Evolutionary conservation across 1,140 invertebrate species (phyloP).

Genomic region (Saccostrea cuccullata): DNA sequence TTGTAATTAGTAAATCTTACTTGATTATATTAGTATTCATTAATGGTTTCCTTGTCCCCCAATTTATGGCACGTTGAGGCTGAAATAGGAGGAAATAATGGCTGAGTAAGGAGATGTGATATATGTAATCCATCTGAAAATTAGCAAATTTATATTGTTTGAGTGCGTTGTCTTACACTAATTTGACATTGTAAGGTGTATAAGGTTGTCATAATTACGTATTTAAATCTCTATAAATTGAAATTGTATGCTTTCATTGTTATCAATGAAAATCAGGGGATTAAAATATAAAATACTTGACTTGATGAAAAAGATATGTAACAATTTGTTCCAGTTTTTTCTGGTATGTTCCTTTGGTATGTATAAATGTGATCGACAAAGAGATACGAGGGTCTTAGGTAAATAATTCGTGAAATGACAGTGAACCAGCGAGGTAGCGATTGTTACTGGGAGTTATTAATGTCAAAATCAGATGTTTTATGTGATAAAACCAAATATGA

Average conservation of each 20-base stretch:
- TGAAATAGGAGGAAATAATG: constrained; percentile 2
- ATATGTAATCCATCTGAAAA: constrained; percentile 10
- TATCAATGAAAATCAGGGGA: neutral
- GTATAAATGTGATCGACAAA: neutral
- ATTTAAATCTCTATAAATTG: constrained; percentile 29
- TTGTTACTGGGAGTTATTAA: constrained; percentile 1
- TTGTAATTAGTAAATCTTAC: too few relatives aligned
- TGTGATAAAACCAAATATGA: constrained; percentile 20
- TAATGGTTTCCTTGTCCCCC: neutral
- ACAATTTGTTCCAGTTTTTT: constrained; percentile 8
- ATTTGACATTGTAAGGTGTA: constrained; percentile 25
- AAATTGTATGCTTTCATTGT: constrained; percentile 19
- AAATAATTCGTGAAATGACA: neutral
- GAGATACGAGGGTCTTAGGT: neutral
- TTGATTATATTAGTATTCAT: constrained; percentile 27
- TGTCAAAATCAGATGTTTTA: constrained; percentile 8
- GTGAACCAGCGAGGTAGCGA: neutral
- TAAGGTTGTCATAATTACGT: neutral
- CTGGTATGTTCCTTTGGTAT: neutral
- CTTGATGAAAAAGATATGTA: neutral
- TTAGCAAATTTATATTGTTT: neutral
- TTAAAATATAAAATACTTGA: neutral
- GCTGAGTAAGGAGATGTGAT: neutral
- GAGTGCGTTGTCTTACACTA: neutral
- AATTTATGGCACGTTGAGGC: neutral